phyloP scores from a whole-genome alignment of 2,888 invertebrate species.

The Sclerodermus sp. region DNA sequence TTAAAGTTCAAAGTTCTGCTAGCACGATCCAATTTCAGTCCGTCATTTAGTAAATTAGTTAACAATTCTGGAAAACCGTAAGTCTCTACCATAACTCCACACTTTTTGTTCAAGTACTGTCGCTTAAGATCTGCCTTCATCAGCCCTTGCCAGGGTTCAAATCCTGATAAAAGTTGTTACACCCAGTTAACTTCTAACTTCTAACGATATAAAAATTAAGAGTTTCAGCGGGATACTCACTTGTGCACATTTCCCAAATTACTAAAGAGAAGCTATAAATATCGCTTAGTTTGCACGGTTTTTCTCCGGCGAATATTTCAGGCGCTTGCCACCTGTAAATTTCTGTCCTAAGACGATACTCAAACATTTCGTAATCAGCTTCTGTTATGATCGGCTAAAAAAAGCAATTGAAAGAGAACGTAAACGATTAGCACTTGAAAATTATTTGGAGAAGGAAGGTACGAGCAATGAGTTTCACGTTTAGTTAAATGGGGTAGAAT shows the following conservation, averaged over 20 bases:
- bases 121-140: constrained; percentile 34
- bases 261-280: constrained; percentile 43
- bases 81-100: constrained; percentile 31
- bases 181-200: not conserved
- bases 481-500: not conserved
- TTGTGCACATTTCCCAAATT: constrained; percentile 50
- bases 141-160: constrained; percentile 39
- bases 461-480: no score
- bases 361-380: constrained; percentile 35
- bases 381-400: no score
- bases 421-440: no score
- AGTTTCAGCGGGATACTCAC: constrained; percentile 24
- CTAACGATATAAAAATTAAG: not conserved
- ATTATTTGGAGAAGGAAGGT: no score
- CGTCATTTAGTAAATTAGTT: constrained; percentile 38
- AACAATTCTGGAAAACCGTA: constrained; percentile 42
- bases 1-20: constrained; percentile 44
- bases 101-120: constrained; percentile 35
- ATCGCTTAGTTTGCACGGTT: constrained; percentile 35
- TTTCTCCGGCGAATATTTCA: constrained; percentile 32
- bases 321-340: constrained; percentile 47
- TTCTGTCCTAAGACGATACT: constrained; percentile 38
- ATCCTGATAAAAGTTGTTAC: constrained; percentile 32
- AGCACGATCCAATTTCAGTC: constrained; percentile 38
- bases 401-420: no score